Evolutionary conservation across 1,140 invertebrate genomes (phyloP), one percentile per base, ranked within the genome.

Genomic region (Lepidurus apus): DNA sequence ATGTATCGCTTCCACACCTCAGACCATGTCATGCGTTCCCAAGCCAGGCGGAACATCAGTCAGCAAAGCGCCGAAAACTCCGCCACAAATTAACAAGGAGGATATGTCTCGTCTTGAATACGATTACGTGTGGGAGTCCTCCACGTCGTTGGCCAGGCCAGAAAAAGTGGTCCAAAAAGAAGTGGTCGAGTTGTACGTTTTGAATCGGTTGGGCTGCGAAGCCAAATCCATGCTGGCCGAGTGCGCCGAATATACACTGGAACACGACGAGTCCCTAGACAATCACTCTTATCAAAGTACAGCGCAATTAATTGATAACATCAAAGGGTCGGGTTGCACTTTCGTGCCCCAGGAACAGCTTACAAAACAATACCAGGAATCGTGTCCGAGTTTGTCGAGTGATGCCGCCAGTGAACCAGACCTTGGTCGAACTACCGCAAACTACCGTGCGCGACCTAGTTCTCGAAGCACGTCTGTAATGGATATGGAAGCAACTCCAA

Each of bases 191-290:
- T 78, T 79, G 7, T 76, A 44, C 26, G 24, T 74, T 17, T 76
- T 79, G 17, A 21, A 76, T 26, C 43, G 43, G 13, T 24, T 76
- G 13, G 43, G 43, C 53, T 73, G 42, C 6, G 47, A 73, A n/a
- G 77, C 73, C 17, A 78, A 78, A 78, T 26, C 43, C 26, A 80
- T 82, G 21, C 78, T 85, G 65, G 78, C 80, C 1, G 84, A 85
- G 79, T 84, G 84, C 78, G 83, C 85, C 80, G 83, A 85, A 80
- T 84, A 82, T 82, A 84, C 82, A 81, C 80, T 81, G 82, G 83
- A 80, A 80, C 85, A 77, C 79, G 82, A 43, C 81, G 79, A 74
- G 83, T 82, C 80, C 81, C 43, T 80, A 53, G 83, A 81, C 80
- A 80, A 65, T 75, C 79, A 65, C 47, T 78, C 9, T 77, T 21